phyloP scores from a whole-genome alignment of 2,113 vertebrate genomes.

The Caretta caretta region DNA sequence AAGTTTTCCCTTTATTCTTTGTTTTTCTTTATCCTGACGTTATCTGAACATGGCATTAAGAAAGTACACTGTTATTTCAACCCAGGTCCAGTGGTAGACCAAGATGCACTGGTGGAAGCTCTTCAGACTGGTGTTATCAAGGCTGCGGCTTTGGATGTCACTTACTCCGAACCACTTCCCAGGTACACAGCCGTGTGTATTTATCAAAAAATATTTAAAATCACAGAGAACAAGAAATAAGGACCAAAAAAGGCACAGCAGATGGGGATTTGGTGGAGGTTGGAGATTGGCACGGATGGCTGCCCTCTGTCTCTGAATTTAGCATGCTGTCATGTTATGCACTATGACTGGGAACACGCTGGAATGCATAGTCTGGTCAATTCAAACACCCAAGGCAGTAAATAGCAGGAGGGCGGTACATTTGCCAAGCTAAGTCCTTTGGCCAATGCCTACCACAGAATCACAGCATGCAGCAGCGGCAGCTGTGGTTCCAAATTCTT shows the following conservation, averaged over 20 bases:
- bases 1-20: not conserved
- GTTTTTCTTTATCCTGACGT: not conserved
- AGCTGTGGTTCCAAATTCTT: not conserved
- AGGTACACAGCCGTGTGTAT: constrained; percentile 65
- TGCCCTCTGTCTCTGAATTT: too few species aligned
- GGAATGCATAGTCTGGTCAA: not conserved
- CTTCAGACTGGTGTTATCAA: constrained; percentile 67
- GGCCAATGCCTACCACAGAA: not conserved
- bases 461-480: not conserved
- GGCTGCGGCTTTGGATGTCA: constrained; percentile 79
- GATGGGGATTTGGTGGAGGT: not conserved
- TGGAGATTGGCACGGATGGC: not conserved
- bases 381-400: not conserved
- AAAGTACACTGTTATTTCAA: not conserved
- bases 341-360: rapidly evolving
- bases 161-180: constrained; percentile 80
- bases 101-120: constrained; percentile 78
- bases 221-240: not conserved
- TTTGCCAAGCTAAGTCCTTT: not conserved
- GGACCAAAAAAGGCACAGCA: not conserved
- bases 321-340: not conserved
- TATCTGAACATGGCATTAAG: not conserved
- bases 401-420: not conserved
- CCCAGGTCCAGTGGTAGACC: constrained; percentile 80
- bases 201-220: not conserved